These are phyloP conservation scores for Taenaris catops DNA, from an alignment of 2,888 invertebrate species.

Conservation along the genomic window DNA sequence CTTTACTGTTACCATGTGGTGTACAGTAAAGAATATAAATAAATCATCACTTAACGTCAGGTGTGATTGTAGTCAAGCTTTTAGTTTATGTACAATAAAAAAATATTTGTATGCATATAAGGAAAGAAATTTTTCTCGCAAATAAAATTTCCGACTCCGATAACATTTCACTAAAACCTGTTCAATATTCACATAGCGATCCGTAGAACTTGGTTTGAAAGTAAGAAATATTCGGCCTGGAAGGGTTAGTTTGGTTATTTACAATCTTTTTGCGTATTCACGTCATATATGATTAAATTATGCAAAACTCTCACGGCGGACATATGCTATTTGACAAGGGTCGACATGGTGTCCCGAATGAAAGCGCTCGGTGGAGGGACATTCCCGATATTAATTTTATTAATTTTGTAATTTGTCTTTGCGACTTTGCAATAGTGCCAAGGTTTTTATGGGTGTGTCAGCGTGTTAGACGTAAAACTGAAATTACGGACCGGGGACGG, in stretches of 20 bases:
- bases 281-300: constrained; percentile 30
- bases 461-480: too few species aligned
- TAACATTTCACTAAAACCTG: constrained; percentile 2
- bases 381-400: constrained; percentile 17
- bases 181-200: constrained; percentile 16
- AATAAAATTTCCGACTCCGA: too few species aligned
- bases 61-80: too few species aligned
- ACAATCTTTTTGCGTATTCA: constrained; percentile 29
- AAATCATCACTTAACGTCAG: too few species aligned
- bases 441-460: constrained; percentile 3
- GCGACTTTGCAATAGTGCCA: constrained; percentile 6
- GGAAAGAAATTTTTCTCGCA: too few species aligned
- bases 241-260: constrained; percentile 22
- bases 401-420: constrained; percentile 17
- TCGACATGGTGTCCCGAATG: constrained; percentile 20
- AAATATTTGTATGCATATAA: too few species aligned
- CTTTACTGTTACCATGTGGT: too few species aligned
- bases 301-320: constrained; percentile 26
- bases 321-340: constrained; percentile 37
- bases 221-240: constrained; percentile 3
- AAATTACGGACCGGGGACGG: too few species aligned
- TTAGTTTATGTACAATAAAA: too few species aligned
- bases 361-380: neutral
- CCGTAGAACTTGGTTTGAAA: constrained; percentile 3
- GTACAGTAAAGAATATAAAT: too few species aligned